Evolutionary conservation across 2,888 invertebrate species (phyloP).

Genomic region (Ormyrus labotus): DNA sequence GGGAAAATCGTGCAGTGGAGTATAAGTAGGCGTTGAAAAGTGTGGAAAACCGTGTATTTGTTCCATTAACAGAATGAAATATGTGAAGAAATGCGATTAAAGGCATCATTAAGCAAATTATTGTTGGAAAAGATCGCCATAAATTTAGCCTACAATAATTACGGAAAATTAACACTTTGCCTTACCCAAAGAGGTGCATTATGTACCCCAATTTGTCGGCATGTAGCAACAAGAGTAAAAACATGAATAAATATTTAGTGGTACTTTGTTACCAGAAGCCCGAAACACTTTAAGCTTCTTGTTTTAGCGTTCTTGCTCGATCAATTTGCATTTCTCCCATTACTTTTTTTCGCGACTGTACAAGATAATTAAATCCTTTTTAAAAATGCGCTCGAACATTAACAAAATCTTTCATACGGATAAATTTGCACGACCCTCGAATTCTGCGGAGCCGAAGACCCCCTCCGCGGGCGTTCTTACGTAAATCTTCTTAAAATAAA

Average conservation of each 20-base stretch:
- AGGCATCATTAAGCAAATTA: not conserved
- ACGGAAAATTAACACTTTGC: conserved; percentile 4
- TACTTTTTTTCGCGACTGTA: too few relatives aligned
- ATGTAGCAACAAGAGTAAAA: not conserved
- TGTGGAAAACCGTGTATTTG: not conserved
- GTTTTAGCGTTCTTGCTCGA: not conserved
- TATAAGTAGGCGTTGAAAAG: not conserved
- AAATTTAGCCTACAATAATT: conserved; percentile 4
- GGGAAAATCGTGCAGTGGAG: not conserved
- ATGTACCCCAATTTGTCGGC: not conserved
- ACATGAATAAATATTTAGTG: not conserved
- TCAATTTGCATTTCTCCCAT: not conserved
- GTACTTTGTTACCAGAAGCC: not conserved
- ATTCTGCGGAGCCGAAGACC: too few relatives aligned
- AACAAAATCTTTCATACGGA: too few relatives aligned
- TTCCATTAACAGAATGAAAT: not conserved
- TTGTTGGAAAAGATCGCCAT: not conserved
- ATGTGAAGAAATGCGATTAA: not conserved
- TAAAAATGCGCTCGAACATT: too few relatives aligned
- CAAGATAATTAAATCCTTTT: too few relatives aligned
- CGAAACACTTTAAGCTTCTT: not conserved
- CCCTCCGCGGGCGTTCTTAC: not conserved
- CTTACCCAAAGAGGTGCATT: not conserved
- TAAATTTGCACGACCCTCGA: too few relatives aligned
- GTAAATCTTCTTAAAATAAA: not conserved